These are phyloP conservation scores for Tetragnatha versicolor DNA, from an alignment of 1,140 invertebrate species.

Conservation along the genomic window DNA sequence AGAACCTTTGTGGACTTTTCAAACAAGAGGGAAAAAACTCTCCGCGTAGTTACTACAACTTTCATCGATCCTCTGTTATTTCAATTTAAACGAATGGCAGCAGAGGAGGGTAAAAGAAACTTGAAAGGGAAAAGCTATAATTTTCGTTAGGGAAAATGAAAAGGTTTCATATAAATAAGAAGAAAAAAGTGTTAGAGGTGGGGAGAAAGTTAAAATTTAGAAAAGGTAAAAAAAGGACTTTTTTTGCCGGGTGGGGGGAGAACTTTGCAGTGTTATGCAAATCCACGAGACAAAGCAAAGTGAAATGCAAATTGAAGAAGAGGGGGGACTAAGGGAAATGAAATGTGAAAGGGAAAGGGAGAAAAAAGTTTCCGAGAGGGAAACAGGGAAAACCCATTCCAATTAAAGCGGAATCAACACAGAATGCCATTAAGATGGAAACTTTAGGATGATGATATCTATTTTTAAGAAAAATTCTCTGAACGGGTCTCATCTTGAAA, in stretches of 20 bases:
- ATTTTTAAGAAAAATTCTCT: conserved; percentile 16
- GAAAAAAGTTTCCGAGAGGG: not conserved
- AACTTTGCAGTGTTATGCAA: conserved; percentile 44
- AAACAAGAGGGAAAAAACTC: conserved; percentile 3
- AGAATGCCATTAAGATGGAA: conserved; percentile 30
- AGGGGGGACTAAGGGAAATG: not conserved
- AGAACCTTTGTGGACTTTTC: not conserved
- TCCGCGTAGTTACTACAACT: not conserved
- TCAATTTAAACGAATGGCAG: conserved; percentile 36
- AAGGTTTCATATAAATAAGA: not conserved
- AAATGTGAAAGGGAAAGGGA: not conserved
- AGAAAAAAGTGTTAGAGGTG: not conserved
- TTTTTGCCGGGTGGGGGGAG: not conserved
- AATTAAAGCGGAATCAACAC: conserved; percentile 49
- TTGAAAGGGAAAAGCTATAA: conserved; percentile 11
- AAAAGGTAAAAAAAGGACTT: too few species aligned
- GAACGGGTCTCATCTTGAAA: not conserved
- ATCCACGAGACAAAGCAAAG: conserved; percentile 32
- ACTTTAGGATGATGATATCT: conserved; percentile 25
- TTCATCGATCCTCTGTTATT: not conserved
- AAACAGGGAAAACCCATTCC: conserved; percentile 43
- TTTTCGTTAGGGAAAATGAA: conserved; percentile 22
- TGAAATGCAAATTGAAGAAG: conserved; percentile 35
- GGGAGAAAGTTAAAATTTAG: not conserved
- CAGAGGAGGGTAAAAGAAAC: not conserved